Evolutionary conservation across 1,140 invertebrate species (phyloP).

Genomic region (Araneus ventricosus): DNA sequence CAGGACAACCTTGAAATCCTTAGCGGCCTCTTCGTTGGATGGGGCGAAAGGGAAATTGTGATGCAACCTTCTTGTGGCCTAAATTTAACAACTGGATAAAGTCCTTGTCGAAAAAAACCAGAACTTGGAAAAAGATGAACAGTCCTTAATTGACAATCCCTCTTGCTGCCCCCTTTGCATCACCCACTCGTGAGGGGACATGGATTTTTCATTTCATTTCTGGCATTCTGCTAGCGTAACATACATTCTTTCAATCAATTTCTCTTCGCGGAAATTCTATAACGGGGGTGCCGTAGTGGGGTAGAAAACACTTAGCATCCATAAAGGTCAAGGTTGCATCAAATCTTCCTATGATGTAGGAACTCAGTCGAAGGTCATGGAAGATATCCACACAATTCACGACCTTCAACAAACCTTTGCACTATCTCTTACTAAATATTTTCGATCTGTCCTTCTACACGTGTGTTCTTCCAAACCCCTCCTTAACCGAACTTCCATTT

Average conservation of each 20-base stretch:
- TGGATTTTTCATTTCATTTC: neutral
- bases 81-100: neutral
- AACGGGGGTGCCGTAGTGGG: neutral
- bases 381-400: neutral
- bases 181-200: neutral
- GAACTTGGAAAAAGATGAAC: neutral
- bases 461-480: neutral
- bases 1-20: conserved; percentile 1
- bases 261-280: neutral
- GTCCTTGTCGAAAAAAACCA: neutral
- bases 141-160: neutral
- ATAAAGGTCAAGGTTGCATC: conserved; percentile 3
- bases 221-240: neutral
- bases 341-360: neutral
- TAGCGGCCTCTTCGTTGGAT: neutral
- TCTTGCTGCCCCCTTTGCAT: neutral
- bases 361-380: neutral
- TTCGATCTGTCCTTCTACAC: neutral
- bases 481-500: neutral
- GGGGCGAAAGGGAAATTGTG: conserved; percentile 27
- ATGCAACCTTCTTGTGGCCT: neutral
- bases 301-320: neutral
- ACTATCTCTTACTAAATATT: conserved; percentile 14
- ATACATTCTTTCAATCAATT: neutral
- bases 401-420: neutral